A percentile compares a stretch with the other conserved stretches of the same genome.
Evolutionary conservation across 2,888 invertebrate genomes (phyloP).

Genomic region (Troglohyphantes excavatus): DNA sequence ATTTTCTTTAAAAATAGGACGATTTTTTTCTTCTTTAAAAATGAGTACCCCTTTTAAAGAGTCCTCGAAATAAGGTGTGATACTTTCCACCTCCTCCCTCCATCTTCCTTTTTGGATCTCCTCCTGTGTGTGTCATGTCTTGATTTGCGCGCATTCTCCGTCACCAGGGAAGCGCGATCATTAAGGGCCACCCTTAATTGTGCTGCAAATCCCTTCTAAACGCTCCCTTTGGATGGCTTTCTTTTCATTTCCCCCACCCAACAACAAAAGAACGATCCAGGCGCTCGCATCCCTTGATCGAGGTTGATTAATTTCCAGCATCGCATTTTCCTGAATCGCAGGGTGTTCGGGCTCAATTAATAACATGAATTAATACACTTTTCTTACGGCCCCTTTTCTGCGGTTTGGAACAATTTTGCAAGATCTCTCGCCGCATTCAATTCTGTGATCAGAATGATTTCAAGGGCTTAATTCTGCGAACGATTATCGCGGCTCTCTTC

Average conservation of each 20-base stretch:
- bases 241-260: slow-evolving; percentile 68
- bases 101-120: slow-evolving; percentile 50
- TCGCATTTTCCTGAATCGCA: slow-evolving; percentile 58
- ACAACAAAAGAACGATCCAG: slow-evolving; percentile 72
- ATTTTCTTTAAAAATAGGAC: too few relatives aligned
- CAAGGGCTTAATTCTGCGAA: slow-evolving; percentile 35
- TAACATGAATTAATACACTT: slow-evolving; percentile 78
- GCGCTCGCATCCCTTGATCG: slow-evolving; percentile 73
- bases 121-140: slow-evolving; percentile 53
- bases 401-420: slow-evolving; percentile 45
- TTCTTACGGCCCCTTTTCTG: slow-evolving; percentile 61
- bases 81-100: slow-evolving; percentile 5
- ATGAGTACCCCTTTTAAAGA: too few relatives aligned
- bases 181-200: slow-evolving; percentile 73
- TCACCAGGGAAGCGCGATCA: slow-evolving; percentile 61
- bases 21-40: too few relatives aligned
- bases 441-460: slow-evolving; percentile 30
- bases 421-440: slow-evolving; percentile 44
- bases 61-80: too few relatives aligned
- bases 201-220: slow-evolving; percentile 72
- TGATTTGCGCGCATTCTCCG: slow-evolving; percentile 49
- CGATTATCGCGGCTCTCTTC: slow-evolving; percentile 28
- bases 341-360: slow-evolving; percentile 71
- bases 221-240: slow-evolving; percentile 66
- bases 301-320: slow-evolving; percentile 72